Base-by-base conservation (phyloP, 1,140 invertebrate species). In the Sogatella furcifera region DNA sequence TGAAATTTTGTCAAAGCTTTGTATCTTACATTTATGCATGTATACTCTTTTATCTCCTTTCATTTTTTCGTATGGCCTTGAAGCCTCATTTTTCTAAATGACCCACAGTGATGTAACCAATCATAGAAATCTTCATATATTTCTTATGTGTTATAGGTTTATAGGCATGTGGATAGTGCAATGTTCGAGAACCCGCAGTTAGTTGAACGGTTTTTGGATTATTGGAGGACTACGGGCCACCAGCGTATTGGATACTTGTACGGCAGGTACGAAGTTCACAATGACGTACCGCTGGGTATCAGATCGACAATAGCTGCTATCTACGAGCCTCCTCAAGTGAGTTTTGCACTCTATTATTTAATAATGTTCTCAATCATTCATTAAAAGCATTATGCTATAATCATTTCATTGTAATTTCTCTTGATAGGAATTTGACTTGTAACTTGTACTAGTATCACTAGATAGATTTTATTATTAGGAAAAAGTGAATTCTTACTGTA, bases 111-210 rank as follows among this genome's bases (percentile, higher is more conserved):
- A n/a, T n/a, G n/a, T n/a, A n/a, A n/a, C n/a, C n/a, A 28, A 38
- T 38, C 5, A 38, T 5, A 38, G 3, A 59, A 46, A 56, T 55
- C 57, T 55, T 46, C 4, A 42, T 4, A 9, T 22, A 4, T 46
- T 55, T 22, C 44, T 2, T 22, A 5, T 67, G 59, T 55, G 34
- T 72, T 73, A 31, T 81, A 97, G 82, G 80, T 81, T 62, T 99
- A 97, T 79, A 84, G 97, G 31, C 96, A 99, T 77, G 88, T 98
- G 17, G 97, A 99, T 74, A 97, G 98, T 78, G 89, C 98, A 42
- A 85, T 94, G 79, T 95, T 99, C 76, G 96, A 99, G 76, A 98
- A 99, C 77, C 82, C 92, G 5, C 83, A 86, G 69, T 81, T 99
- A 66, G 95, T 98, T 11, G 96, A 99, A 72, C 80, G 87, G 62